phyloP scores from a whole-genome alignment of 53 echinoderm and acorn worm genomes.

The Apostichopus leukothele region DNA sequence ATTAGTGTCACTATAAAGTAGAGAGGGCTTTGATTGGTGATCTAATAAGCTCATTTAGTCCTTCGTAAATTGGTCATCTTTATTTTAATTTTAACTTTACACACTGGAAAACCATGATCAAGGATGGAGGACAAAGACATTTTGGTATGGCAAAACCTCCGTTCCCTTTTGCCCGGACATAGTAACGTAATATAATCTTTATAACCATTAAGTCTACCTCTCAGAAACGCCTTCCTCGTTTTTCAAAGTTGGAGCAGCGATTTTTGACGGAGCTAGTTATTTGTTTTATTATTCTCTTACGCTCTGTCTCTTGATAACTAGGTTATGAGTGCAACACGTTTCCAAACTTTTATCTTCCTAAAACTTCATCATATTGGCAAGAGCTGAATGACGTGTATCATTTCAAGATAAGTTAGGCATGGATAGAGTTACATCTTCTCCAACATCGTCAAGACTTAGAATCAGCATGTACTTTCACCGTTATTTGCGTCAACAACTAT shows the following conservation, averaged over 20 bases:
- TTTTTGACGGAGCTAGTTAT: neutral
- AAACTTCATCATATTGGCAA: neutral
- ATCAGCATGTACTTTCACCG: neutral
- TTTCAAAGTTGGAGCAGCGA: neutral
- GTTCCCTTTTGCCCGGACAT: too few species aligned
- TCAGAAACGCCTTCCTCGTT: too few species aligned
- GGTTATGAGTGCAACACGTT: neutral
- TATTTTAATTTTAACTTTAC: too few species aligned
- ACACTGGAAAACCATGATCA: too few species aligned
- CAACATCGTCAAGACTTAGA: neutral
- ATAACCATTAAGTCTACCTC: too few species aligned
- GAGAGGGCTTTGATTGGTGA: too few species aligned
- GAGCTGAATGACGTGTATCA: neutral
- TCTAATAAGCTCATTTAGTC: too few species aligned
- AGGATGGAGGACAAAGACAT: too few species aligned
- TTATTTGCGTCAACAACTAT: neutral
- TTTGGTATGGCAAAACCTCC: too few species aligned
- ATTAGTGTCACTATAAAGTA: too few species aligned
- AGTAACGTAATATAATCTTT: too few species aligned
- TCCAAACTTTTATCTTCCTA: neutral
- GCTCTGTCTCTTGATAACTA: neutral
- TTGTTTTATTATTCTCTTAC: neutral
- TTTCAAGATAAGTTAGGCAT: conserved; percentile 2
- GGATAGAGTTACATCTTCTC: neutral
- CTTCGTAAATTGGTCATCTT: too few species aligned